These are phyloP conservation scores for Holacanthella duospinosa DNA, from an alignment of 2,888 invertebrate species.

Conservation along the genomic window DNA sequence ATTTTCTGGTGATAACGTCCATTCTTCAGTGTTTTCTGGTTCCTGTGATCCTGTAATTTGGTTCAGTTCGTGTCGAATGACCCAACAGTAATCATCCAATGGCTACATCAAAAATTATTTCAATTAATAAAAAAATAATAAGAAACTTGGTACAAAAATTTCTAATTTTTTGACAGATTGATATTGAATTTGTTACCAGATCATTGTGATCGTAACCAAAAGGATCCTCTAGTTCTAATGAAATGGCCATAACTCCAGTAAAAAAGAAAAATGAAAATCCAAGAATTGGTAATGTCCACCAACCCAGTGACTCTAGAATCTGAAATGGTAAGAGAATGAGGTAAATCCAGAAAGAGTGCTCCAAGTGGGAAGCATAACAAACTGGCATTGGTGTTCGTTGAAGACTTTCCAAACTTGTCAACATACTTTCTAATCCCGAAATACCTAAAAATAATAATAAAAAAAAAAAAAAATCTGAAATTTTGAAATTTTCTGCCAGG, in stretches of 20 bases:
- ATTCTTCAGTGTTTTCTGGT: not conserved
- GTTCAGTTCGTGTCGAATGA: not conserved
- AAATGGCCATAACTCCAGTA: not conserved
- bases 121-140: not conserved
- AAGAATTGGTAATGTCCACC: not conserved
- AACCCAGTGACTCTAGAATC: not conserved
- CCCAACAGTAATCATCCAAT: not conserved
- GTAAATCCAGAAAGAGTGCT: not conserved
- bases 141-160: too few relatives aligned
- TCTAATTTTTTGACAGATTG: too few relatives aligned
- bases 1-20: not conserved
- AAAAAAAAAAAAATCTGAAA: not conserved
- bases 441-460: not conserved
- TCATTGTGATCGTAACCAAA: not conserved
- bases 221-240: not conserved
- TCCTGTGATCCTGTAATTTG: not conserved
- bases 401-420: slow-evolving; percentile 1
- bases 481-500: not conserved
- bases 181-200: not conserved
- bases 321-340: not conserved
- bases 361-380: not conserved
- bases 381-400: slow-evolving; percentile 2
- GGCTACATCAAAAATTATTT: too few relatives aligned
- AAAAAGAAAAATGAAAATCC: not conserved
- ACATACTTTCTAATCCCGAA: not conserved